Conservation (phyloP, 2,113 vertebrate genomes). For the Alouatta palliata region DNA sequence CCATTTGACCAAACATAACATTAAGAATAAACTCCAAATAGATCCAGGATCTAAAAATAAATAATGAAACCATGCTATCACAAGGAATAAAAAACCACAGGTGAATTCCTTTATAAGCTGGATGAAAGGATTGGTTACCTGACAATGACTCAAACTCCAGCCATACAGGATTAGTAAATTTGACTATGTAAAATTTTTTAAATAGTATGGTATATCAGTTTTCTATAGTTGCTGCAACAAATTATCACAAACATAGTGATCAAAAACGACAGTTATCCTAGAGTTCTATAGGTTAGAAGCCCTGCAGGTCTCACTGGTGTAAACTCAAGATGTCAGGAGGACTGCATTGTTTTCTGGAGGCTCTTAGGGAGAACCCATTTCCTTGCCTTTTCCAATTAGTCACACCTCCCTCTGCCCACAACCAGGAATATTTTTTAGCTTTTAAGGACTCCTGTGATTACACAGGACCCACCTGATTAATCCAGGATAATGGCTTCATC, state of each 20-base stretch:
- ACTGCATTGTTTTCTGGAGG: background rate
- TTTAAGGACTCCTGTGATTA: background rate
- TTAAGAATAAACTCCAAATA: background rate
- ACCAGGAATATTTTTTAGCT: background rate
- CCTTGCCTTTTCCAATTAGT: background rate
- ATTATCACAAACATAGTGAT: background rate
- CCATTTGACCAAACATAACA: background rate
- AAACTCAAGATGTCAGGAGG: background rate
- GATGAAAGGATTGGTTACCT: background rate
- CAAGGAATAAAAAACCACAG: background rate
- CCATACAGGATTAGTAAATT: background rate
- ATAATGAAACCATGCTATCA: background rate
- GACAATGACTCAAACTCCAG: background rate
- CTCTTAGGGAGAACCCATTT: too few relatives aligned
- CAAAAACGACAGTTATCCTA: background rate
- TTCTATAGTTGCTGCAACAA: background rate
- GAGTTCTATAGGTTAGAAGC: background rate
- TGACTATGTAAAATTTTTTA: background rate
- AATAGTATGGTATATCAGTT: background rate
- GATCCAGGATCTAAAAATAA: background rate
- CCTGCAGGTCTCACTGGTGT: background rate
- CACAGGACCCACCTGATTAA: background rate
- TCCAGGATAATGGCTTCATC: background rate
- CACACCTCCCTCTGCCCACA: background rate
- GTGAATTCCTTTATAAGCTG: background rate